phyloP scores from a whole-genome alignment of 2,888 invertebrate genomes.

The Cheilosia variabilis region DNA sequence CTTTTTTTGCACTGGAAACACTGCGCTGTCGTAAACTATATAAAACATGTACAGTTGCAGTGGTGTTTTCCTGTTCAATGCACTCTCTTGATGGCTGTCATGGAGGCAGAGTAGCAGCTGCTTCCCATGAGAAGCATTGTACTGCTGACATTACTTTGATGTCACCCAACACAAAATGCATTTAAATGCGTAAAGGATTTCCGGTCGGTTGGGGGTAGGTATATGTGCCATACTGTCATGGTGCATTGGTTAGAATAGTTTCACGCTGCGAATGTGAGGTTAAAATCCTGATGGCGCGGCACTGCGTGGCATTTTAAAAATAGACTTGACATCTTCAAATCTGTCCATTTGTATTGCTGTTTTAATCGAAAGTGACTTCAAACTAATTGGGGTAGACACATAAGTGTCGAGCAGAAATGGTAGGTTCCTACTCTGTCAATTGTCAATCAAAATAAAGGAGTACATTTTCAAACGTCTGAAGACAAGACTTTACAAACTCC shows the following conservation, averaged over 20 bases:
- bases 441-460: too few relatives aligned
- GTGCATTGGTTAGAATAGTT: constrained; percentile 3
- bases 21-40: constrained; percentile 47
- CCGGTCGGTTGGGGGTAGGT: background rate
- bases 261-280: constrained; percentile 7
- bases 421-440: too few relatives aligned
- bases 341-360: background rate
- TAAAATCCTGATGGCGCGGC: constrained; percentile 12
- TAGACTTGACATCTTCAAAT: constrained; percentile 8
- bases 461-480: too few relatives aligned
- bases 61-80: constrained; percentile 58
- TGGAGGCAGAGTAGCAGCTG: background rate
- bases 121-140: constrained; percentile 32
- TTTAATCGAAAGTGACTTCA: constrained; percentile 7
- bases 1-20: constrained; percentile 27
- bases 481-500: too few relatives aligned
- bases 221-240: background rate
- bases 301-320: constrained; percentile 2
- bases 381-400: too few relatives aligned
- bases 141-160: constrained; percentile 54
- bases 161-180: constrained; percentile 42
- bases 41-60: constrained; percentile 44
- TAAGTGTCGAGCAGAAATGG: too few relatives aligned
- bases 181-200: constrained; percentile 54
- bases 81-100: constrained; percentile 40